These are phyloP conservation scores for Cochlearius cochlearius DNA, from an alignment of 2,113 vertebrate genomes.

Conservation along the genomic window DNA sequence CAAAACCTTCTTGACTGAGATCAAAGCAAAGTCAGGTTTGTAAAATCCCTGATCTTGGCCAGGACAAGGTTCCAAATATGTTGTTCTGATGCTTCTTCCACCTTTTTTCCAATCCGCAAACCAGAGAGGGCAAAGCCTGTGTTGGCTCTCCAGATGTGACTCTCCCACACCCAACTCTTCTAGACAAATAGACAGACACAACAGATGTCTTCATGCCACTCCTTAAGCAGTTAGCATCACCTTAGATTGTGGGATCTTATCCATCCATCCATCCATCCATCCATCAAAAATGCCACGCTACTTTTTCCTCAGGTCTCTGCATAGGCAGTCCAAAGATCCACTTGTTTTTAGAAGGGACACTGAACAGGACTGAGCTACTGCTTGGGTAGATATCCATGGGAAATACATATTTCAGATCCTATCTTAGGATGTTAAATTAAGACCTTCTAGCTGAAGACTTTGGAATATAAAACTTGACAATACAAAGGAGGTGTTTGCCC, in stretches of 20 bases:
- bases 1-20: not conserved
- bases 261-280: not conserved
- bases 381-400: not conserved
- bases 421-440: not conserved
- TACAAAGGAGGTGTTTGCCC: slow-evolving; percentile 45
- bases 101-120: not conserved
- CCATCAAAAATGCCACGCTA: not conserved
- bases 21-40: not conserved
- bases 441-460: not conserved
- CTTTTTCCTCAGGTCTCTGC: not conserved
- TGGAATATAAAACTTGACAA: slow-evolving; percentile 1
- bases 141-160: not conserved
- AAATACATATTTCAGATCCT: not conserved
- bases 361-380: not conserved
- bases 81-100: not conserved
- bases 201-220: not conserved
- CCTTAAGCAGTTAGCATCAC: not conserved
- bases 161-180: not conserved
- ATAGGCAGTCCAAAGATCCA: not conserved
- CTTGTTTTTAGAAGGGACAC: not conserved
- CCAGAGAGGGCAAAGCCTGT: not conserved
- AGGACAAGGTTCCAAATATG: not conserved
- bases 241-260: not conserved
- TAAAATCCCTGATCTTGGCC: not conserved
- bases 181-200: not conserved